Base-by-base conservation (phyloP, 2,797 vertebrate genomes). In the Cottoperca gobio region DNA sequence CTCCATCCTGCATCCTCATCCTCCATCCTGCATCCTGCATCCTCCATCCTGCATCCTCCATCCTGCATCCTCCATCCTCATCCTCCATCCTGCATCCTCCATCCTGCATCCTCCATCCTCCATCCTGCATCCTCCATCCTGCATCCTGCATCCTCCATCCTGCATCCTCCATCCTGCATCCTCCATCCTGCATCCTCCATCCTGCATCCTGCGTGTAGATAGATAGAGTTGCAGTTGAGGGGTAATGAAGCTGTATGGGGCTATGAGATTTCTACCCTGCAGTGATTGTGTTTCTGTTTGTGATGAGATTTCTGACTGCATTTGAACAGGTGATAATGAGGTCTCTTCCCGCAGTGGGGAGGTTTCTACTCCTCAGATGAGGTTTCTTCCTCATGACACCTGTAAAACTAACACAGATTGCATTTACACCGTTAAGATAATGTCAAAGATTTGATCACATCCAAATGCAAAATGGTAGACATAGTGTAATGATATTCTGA, bases 281-380 rank as follows among this genome's bases (percentile, higher is more conserved):
- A 26, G 23, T 26, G 37, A 46, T 62, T 61, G 16, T 40, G 39
- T 57, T 23, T 43, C 35, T 53, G 57, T 52, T 54, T 46, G 63
- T 33, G 55, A 82, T 78, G 76, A 53, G 62, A 68, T 83, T 64
- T 49, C 40, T 68, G 57, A 6, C 53, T 4, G n/a, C 40, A 42
- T 74, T 33, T 65, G 54, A 70, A 50, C 59, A 33, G 33, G 73
- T 46, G 74, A 64, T 64, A 65, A 64, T 73, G 63, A 63, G 68
- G 52, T 72, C 26, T 45, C 26, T 61, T 14, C 35, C 40, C 52
- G 12, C 14, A 21, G 31, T 8, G 21, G n/a, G 6, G 46, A 28
- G 39, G 61, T 12, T 10, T 19, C 33, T 14, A 3, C 39, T 61
- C 5, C 0, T n/a, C 8, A 5, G 31, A 48, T 28, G 13, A 33